Evolutionary conservation across 2,113 vertebrate genomes (phyloP).

Genomic region (Loxodonta africana): DNA sequence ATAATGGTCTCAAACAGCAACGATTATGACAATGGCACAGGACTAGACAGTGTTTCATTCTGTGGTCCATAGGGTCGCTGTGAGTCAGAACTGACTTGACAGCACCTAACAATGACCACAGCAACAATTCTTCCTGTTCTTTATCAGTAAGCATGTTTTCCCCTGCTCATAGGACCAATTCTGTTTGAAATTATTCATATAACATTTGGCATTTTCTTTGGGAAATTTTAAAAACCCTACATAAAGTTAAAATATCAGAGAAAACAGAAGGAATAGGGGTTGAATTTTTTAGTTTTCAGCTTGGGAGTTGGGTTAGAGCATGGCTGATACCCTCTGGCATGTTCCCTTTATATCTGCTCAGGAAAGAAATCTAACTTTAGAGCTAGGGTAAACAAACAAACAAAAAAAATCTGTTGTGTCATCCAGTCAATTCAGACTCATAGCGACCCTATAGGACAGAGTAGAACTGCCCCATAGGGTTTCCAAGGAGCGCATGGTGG

Average conservation of each 20-base stretch:
- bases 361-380: neutral
- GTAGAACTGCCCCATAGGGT: too few species aligned
- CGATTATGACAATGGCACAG: too few species aligned
- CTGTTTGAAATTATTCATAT: conserved; percentile 54
- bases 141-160: conserved; percentile 25
- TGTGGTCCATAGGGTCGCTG: too few species aligned
- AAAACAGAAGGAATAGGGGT: conserved; percentile 3
- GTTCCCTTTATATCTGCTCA: neutral
- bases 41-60: too few species aligned
- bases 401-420: too few species aligned
- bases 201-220: conserved; percentile 49
- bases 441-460: too few species aligned
- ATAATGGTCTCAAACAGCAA: too few species aligned
- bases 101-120: too few species aligned
- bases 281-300: neutral
- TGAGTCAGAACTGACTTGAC: too few species aligned
- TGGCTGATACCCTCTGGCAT: neutral
- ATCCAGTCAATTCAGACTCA: too few species aligned
- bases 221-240: conserved; percentile 14
- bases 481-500: too few species aligned
- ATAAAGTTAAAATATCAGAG: neutral
- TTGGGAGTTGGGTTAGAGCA: neutral
- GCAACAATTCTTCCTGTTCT: neutral
- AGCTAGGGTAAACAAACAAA: neutral
- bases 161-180: conserved; percentile 37